Base-by-base conservation (phyloP, 2,888 invertebrate species). In the Mesochorus sp. region DNA sequence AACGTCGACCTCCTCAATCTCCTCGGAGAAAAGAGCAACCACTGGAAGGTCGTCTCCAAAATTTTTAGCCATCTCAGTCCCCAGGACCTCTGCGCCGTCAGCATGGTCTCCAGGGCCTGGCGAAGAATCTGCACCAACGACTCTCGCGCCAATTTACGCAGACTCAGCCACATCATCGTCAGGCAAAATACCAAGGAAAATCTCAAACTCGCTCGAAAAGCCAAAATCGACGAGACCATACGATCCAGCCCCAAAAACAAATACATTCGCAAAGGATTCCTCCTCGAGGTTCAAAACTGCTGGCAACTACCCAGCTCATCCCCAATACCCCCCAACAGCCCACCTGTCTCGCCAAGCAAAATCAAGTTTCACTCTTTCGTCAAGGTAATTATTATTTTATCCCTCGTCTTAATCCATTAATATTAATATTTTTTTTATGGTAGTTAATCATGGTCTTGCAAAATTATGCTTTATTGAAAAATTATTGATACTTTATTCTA, bases 291-390 rank as follows among this genome's bases (percentile, higher is more conserved):
- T 31, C 88, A 89, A 47, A 91, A 91, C 78, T 81, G 89, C 17
- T 72, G 89, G 0, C 82, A 84, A 26, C 78, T 78, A 1, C 86
- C 86, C 0, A 78, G 80, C 2, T 83, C 84, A 10, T n/a, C n/a
- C n/a, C 70, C 59, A 44, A 62, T 68, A 64, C 85, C 86, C 34
- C 88, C 90, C 0, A 86, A 80, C 42, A 91, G 91, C 80, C 92
- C 92, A 19, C 91, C 91, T 0, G 91, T 91, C 4, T 91, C 91
- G 2, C 91, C 91, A 0, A 89, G 89, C 76, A 91, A 91, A 88
- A 86, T 88, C 61, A 90, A 91, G 68, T 91, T 91, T 72, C 90
- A 91, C 55, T 90, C 91, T 1, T 91, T 89, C 64, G 88, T 91
- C 62, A 91, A 91, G 90, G 92, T 91, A 80, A 85, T 37, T 59